Evolutionary conservation across 2,888 invertebrate genomes (phyloP).

Genomic region (Amphipoea lucens): DNA sequence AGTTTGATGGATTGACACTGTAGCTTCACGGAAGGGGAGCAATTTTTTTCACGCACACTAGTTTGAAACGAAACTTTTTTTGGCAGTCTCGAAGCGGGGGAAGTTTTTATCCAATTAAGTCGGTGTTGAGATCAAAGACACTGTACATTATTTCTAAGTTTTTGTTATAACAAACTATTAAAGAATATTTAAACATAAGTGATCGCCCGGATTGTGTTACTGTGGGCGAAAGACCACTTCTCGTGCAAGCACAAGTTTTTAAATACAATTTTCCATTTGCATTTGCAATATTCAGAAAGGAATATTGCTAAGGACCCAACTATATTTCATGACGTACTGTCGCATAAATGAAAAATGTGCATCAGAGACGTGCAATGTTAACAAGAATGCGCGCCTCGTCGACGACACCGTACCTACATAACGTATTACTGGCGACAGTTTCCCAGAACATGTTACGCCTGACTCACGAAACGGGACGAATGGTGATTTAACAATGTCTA

Average conservation of each 20-base stretch:
- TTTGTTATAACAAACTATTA: not conserved
- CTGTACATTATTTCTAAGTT: conserved; percentile 7
- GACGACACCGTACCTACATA: conserved; percentile 66
- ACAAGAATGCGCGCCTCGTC: conserved; percentile 72
- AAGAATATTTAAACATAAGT: not conserved
- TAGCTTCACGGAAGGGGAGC: conserved; percentile 32
- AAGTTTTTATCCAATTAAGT: conserved; percentile 36
- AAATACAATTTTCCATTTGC: conserved; percentile 14
- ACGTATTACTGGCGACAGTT: conserved; percentile 74
- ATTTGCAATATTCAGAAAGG: conserved; percentile 8
- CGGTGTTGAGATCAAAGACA: conserved; percentile 21
- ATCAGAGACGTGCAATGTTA: conserved; percentile 71
- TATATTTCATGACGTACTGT: conserved; percentile 22
- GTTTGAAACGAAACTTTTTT: conserved; percentile 35
- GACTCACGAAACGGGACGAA: conserved; percentile 79
- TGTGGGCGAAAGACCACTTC: not conserved
- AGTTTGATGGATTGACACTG: conserved; percentile 60
- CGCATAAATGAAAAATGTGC: conserved; percentile 66
- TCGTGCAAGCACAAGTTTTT: not conserved
- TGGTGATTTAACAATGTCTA: conserved; percentile 78
- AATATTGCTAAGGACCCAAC: conserved; percentile 27
- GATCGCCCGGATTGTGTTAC: not conserved
- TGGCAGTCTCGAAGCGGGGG: conserved; percentile 3
- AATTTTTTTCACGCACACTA: conserved; percentile 34
- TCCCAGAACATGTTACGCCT: conserved; percentile 79